phyloP scores from a whole-genome alignment of 1,140 invertebrate genomes.

The Trigoniulus corallinus region DNA sequence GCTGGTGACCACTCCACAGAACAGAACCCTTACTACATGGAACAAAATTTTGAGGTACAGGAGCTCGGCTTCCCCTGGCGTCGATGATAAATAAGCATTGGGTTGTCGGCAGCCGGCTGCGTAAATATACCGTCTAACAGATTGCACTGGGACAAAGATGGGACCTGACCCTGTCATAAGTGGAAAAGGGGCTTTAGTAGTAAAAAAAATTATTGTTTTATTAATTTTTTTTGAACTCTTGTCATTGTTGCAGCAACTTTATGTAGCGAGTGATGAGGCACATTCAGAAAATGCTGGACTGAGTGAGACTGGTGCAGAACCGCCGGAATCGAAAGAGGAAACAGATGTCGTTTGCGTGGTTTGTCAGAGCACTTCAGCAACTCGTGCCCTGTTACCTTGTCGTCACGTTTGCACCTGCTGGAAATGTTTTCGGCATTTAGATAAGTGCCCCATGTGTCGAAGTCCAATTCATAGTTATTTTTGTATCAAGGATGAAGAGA shows the following conservation, averaged over 20 bases:
- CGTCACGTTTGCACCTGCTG: constrained; percentile 67
- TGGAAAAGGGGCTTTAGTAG: not conserved
- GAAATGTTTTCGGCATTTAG: constrained; percentile 49
- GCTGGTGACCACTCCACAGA: no score
- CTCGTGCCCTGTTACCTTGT: constrained; percentile 60
- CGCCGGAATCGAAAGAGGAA: constrained; percentile 15
- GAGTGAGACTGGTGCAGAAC: no score
- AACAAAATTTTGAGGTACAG: no score
- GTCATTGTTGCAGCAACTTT: constrained; percentile 17
- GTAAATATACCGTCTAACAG: no score
- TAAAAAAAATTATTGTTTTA: not conserved
- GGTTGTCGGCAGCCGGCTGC: no score
- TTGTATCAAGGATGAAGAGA: not conserved
- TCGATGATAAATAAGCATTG: no score
- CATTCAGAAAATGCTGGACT: no score
- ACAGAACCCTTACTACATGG: no score
- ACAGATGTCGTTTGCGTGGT: constrained; percentile 45
- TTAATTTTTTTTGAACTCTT: no score
- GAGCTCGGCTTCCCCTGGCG: no score
- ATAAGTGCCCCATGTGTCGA: constrained; percentile 65
- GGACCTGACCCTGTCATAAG: no score
- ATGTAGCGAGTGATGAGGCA: constrained; percentile 24
- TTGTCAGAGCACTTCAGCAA: constrained; percentile 54
- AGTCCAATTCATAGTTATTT: constrained; percentile 62
- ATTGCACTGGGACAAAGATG: no score